Evolutionary conservation across 2,113 vertebrate species (phyloP).

Genomic region (Eonycteris spelaea): DNA sequence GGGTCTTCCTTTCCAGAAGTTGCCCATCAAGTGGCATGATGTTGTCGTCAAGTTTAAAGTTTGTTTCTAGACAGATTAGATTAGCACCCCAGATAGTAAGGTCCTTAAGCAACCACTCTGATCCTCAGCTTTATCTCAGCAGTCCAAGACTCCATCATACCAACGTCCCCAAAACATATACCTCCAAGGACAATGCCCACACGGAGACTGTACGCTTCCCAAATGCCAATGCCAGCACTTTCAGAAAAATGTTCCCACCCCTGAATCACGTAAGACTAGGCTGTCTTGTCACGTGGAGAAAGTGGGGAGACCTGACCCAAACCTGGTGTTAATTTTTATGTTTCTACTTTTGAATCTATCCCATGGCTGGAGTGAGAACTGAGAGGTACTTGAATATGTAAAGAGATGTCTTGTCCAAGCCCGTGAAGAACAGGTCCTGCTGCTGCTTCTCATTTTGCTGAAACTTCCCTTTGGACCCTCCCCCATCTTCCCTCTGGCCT

Average conservation of each 20-base stretch:
- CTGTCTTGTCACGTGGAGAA: neutral
- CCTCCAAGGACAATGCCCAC: neutral
- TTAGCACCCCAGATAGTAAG: slow-evolving; percentile 91
- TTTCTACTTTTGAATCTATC: slow-evolving; percentile 34
- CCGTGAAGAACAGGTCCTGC: neutral
- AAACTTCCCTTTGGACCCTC: neutral
- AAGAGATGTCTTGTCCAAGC: neutral
- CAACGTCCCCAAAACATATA: too few species aligned
- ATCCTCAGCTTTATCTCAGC: slow-evolving; percentile 78
- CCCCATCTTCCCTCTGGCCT: too few species aligned
- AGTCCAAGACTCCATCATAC: neutral
- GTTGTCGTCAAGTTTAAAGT: slow-evolving; percentile 93
- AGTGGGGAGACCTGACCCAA: neutral
- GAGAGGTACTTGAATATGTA: neutral
- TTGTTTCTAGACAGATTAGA: slow-evolving; percentile 88
- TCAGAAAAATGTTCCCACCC: neutral
- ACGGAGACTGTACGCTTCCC: neutral
- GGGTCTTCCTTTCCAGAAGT: slow-evolving; percentile 91
- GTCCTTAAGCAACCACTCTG: slow-evolving; percentile 93
- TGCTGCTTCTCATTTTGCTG: neutral
- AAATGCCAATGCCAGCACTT: neutral
- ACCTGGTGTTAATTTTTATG: slow-evolving; percentile 48
- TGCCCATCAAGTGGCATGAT: slow-evolving; percentile 88
- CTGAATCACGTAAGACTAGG: neutral
- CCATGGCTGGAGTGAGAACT: neutral